phyloP scores from a whole-genome alignment of 2,888 invertebrate genomes.

The Dascillus cervinus region DNA sequence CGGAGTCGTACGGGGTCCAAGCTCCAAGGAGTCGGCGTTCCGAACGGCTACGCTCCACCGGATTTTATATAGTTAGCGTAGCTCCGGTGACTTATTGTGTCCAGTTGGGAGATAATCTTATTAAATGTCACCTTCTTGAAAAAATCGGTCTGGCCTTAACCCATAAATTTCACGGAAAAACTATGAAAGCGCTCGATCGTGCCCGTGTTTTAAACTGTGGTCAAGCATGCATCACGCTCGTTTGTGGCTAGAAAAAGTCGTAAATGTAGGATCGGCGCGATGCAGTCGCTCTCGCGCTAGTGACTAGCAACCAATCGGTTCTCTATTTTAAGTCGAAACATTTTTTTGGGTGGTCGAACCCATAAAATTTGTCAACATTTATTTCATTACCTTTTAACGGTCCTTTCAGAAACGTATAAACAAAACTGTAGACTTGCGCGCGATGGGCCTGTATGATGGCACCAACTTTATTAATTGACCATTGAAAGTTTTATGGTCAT shows the following conservation, averaged over 20 bases:
- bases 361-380: constrained; percentile 9
- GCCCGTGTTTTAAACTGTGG: constrained; percentile 18
- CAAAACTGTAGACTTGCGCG: no score
- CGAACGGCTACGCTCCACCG: constrained; percentile 23
- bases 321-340: constrained; percentile 6
- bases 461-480: no score
- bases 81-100: constrained; percentile 19
- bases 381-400: constrained; percentile 3
- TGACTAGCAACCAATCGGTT: constrained; percentile 3
- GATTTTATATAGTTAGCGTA: constrained; percentile 15
- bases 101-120: constrained; percentile 11
- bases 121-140: not conserved
- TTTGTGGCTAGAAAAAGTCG: constrained; percentile 18
- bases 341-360: constrained; percentile 9
- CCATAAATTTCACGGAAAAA: no score
- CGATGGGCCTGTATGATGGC: no score
- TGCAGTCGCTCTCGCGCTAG: no score
- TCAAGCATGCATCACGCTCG: constrained; percentile 18
- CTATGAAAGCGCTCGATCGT: no score
- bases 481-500: constrained; percentile 4
- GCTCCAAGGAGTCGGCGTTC: constrained; percentile 23
- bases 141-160: no score
- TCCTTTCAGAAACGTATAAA: not conserved
- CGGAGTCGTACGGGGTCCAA: constrained; percentile 22
- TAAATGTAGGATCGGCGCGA: no score